A percentile compares a stretch with the other conserved stretches of the same genome.
Evolutionary conservation across 2,888 invertebrate genomes (phyloP).

Genomic region (Drosophila algonquin): DNA sequence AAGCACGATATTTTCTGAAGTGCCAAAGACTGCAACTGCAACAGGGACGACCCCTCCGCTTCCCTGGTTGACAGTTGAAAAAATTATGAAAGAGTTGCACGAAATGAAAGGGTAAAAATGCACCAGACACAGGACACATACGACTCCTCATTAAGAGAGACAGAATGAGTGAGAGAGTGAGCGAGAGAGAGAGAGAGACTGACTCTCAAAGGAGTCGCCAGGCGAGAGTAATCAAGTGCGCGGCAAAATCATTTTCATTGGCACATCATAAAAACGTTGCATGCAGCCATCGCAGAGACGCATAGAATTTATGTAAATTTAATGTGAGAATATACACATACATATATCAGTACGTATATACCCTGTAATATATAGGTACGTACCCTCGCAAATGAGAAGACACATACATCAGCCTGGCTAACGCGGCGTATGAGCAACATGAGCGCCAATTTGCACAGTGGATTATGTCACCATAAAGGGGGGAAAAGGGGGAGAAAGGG

Average conservation of each 20-base stretch:
- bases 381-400: constrained; percentile 14
- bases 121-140: constrained; percentile 12
- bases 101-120: constrained; percentile 8
- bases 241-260: constrained; percentile 50
- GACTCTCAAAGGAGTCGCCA: constrained; percentile 1
- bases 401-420: constrained; percentile 53
- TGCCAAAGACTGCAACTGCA: neutral
- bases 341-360: neutral
- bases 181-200: neutral
- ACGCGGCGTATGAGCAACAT: constrained; percentile 70
- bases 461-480: constrained; percentile 62
- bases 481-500: neutral
- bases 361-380: constrained; percentile 5
- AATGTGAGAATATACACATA: constrained; percentile 58
- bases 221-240: constrained; percentile 8
- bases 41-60: constrained; percentile 3
- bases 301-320: constrained; percentile 66
- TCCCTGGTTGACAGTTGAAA: constrained; percentile 30
- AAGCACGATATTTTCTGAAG: constrained; percentile 30
- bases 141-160: constrained; percentile 34
- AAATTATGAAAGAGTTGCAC: constrained; percentile 41
- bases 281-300: neutral
- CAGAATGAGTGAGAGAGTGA: neutral
- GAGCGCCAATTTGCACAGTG: constrained; percentile 70
- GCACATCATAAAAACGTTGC: constrained; percentile 64